Evolutionary conservation across 2,888 invertebrate species (phyloP).

Genomic region (Lasius fuliginosus): DNA sequence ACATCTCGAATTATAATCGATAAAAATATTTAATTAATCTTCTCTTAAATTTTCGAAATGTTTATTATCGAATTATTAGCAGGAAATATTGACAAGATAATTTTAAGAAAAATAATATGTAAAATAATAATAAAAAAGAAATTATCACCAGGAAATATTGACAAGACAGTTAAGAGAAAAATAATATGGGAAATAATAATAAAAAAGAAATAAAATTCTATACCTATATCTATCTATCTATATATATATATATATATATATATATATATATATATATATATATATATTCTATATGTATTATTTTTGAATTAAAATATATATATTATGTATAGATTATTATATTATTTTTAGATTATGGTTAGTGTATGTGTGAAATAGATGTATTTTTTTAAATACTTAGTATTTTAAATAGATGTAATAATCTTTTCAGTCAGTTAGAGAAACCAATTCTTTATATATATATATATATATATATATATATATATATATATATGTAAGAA

Average conservation of each 20-base stretch:
- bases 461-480: not conserved
- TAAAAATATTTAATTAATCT: conserved; percentile 16
- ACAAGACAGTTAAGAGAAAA: too few species aligned
- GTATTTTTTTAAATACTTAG: not conserved
- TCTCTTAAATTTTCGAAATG: not conserved
- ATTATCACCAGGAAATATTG: too few species aligned
- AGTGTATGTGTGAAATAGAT: not conserved
- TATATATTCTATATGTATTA: too few species aligned
- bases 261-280: too few species aligned
- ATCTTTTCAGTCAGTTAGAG: not conserved
- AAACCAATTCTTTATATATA: not conserved
- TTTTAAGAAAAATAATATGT: not conserved
- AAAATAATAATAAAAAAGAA: not conserved
- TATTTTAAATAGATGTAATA: not conserved
- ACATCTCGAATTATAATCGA: not conserved
- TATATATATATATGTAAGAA: too few species aligned
- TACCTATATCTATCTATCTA: too few species aligned
- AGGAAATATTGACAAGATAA: not conserved
- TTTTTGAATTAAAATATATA: not conserved
- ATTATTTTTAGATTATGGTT: not conserved
- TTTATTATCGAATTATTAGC: not conserved
- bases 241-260: too few species aligned
- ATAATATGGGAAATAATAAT: too few species aligned
- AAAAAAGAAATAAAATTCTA: not conserved
- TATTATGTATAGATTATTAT: not conserved